phyloP scores from a whole-genome alignment of 2,888 invertebrate species.

The Petrolisthes cinctipes region DNA sequence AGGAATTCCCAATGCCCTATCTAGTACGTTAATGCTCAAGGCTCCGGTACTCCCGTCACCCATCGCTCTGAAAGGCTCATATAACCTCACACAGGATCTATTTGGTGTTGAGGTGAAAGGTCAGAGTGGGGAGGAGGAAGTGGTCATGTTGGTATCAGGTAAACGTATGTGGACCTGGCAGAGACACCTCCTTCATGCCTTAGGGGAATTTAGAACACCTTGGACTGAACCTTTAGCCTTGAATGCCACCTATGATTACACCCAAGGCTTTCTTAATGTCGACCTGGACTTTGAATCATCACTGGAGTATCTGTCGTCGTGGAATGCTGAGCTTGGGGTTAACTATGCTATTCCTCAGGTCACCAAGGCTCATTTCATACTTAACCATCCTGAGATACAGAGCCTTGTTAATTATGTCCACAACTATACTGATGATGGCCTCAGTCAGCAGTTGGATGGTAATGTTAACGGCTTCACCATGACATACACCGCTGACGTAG shows the following conservation, averaged over 20 bases:
- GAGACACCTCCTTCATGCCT: constrained; percentile 17
- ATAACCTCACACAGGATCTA: constrained; percentile 28
- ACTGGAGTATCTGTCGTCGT: constrained; percentile 17
- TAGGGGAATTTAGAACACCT: constrained; percentile 19
- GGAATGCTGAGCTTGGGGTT: constrained; percentile 17
- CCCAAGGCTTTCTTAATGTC: constrained; percentile 10
- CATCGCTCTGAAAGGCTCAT: not conserved
- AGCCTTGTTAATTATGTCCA: constrained; percentile 4
- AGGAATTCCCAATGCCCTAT: not conserved
- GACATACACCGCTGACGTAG: constrained; percentile 22
- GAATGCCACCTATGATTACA: constrained; percentile 39
- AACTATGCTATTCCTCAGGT: constrained; percentile 31
- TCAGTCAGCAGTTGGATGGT: constrained; percentile 34
- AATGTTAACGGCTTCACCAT: constrained; percentile 39
- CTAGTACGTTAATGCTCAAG: constrained; percentile 2
- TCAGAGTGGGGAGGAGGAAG: constrained; percentile 17
- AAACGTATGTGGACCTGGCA: constrained; percentile 9
- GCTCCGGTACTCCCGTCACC: constrained; percentile 28
- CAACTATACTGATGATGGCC: constrained; percentile 25
- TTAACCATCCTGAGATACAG: constrained; percentile 26
- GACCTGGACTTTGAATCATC: constrained; percentile 23
- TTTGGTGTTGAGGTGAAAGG: constrained; percentile 32
- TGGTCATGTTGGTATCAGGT: constrained; percentile 5
- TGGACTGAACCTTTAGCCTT: constrained; percentile 41
- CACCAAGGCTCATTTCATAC: constrained; percentile 32